phyloP scores from a whole-genome alignment of 2,797 vertebrate genomes.

The Danio tinwini region DNA sequence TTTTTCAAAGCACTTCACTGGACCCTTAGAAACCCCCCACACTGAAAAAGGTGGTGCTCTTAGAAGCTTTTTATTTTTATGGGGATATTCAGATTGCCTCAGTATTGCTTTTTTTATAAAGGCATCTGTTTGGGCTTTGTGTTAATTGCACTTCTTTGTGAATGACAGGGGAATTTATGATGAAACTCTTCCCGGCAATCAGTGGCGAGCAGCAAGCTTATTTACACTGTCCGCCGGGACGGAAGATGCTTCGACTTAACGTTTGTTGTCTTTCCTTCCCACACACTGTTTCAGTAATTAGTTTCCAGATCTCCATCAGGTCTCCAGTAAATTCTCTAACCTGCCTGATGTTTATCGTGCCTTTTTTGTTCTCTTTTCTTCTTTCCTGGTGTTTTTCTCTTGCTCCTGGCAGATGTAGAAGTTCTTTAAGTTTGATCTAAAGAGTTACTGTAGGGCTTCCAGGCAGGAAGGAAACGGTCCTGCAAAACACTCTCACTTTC shows the following conservation, averaged over 20 bases:
- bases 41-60: neutral
- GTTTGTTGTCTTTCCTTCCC: constrained; percentile 58
- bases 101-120: constrained; percentile 36
- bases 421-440: constrained; percentile 78
- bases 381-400: constrained; percentile 59
- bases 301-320: constrained; percentile 68
- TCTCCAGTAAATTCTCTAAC: constrained; percentile 66
- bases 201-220: constrained; percentile 49
- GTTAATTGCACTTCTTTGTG: constrained; percentile 47
- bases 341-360: constrained; percentile 65
- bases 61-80: neutral
- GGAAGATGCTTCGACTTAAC: constrained; percentile 58
- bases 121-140: constrained; percentile 21
- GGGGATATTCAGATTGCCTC: neutral
- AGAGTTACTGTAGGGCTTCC: constrained; percentile 76
- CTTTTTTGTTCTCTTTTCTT: constrained; percentile 51
- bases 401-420: constrained; percentile 77
- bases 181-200: constrained; percentile 69
- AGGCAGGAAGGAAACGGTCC: constrained; percentile 84
- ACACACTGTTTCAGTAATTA: constrained; percentile 69
- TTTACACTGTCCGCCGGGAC: constrained; percentile 69
- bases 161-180: constrained; percentile 61
- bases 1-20: too few relatives aligned
- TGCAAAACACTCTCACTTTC: constrained; percentile 71
- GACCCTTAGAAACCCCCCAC: too few relatives aligned